A percentile compares a stretch with the other conserved stretches of the same genome.
Evolutionary conservation across 2,888 invertebrate species (phyloP).

Genomic region (Drosophila tanythrix): DNA sequence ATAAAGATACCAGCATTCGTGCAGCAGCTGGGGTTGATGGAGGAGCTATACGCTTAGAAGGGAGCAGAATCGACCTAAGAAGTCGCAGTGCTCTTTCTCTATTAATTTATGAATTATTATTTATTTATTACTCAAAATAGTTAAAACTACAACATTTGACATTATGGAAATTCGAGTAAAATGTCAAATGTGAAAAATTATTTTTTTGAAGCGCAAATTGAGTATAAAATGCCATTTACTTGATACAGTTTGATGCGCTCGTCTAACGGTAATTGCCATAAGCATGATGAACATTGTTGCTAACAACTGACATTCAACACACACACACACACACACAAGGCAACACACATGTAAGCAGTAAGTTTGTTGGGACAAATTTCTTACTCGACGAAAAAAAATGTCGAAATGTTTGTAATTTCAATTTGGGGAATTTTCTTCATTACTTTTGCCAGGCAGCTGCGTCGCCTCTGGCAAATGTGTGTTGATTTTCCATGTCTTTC

Average conservation of each 20-base stretch:
- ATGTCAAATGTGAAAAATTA: not conserved
- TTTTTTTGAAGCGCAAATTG: slow-evolving; percentile 42
- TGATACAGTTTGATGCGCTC: slow-evolving; percentile 61
- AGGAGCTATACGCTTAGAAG: too few relatives aligned
- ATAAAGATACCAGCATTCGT: too few relatives aligned
- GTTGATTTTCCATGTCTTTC: slow-evolving; percentile 31
- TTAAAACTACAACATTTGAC: slow-evolving; percentile 1
- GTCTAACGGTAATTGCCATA: slow-evolving; percentile 73
- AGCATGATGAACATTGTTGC: slow-evolving; percentile 75
- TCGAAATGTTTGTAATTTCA: slow-evolving; percentile 74
- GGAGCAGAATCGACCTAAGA: too few relatives aligned
- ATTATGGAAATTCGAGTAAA: not conserved
- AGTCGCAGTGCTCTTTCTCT: too few relatives aligned
- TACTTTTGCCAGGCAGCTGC: slow-evolving; percentile 49
- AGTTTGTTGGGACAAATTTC: slow-evolving; percentile 28
- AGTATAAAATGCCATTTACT: slow-evolving; percentile 62
- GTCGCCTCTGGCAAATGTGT: slow-evolving; percentile 46
- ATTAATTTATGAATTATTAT: not conserved
- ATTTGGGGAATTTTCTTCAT: slow-evolving; percentile 76
- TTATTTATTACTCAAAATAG: not conserved
- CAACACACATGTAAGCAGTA: not conserved
- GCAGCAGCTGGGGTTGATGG: too few relatives aligned
- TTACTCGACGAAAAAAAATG: slow-evolving; percentile 20
- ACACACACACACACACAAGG: slow-evolving; percentile 21
- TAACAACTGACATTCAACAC: slow-evolving; percentile 68